Evolutionary conservation across 2,797 vertebrate genomes (phyloP).

Genomic region (Somateria mollissima): DNA sequence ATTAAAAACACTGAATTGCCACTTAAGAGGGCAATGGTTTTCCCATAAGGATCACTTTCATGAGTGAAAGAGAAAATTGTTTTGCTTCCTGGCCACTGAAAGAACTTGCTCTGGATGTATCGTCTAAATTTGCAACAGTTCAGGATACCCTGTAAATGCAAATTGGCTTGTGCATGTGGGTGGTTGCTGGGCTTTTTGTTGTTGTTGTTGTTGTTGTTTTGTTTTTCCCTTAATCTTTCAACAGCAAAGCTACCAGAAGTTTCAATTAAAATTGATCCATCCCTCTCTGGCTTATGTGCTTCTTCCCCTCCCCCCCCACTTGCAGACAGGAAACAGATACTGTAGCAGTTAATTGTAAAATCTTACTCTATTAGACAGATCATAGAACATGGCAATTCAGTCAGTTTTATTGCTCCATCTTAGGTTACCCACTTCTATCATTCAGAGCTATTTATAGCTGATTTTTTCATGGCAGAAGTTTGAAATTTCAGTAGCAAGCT

Average conservation of each 20-base stretch:
- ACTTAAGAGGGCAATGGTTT: background rate
- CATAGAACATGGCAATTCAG: background rate
- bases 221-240: background rate
- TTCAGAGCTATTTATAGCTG: background rate
- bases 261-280: background rate
- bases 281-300: background rate
- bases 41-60: conserved; percentile 27
- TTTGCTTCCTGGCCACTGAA: background rate
- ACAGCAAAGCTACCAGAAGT: background rate
- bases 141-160: background rate
- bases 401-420: background rate
- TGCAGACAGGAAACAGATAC: background rate
- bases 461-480: background rate
- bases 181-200: background rate
- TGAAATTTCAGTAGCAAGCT: conserved; percentile 15
- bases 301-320: fast-evolving
- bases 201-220: background rate
- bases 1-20: background rate
- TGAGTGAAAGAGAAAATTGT: background rate
- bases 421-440: background rate
- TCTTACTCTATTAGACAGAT: conserved; percentile 46
- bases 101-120: background rate
- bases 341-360: conserved; percentile 2
- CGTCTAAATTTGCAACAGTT: background rate
- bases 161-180: background rate